A percentile compares a stretch with the other conserved stretches of the same genome.
phyloP scores from a whole-genome alignment of 2,797 vertebrate species.

The Sebastes steindachneri region DNA sequence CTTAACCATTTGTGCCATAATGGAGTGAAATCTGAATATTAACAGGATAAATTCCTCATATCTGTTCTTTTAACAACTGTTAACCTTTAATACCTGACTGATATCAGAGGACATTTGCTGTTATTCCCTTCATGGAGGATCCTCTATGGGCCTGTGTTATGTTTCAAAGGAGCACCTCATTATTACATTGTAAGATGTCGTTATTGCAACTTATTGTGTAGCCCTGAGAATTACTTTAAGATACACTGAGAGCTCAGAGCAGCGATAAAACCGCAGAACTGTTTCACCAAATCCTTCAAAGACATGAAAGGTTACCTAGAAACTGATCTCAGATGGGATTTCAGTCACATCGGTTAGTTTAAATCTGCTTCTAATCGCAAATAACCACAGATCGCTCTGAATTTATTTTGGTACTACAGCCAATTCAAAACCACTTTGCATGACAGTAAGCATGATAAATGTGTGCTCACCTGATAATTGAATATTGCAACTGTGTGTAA shows the following conservation, averaged over 20 bases:
- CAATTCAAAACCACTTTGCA: slow-evolving; percentile 1
- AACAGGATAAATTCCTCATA: background rate
- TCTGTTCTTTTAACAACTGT: background rate
- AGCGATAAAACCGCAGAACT: background rate
- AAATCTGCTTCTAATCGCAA: background rate
- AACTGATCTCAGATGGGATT: background rate
- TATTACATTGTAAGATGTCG: background rate
- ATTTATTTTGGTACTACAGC: background rate
- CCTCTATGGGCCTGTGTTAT: background rate
- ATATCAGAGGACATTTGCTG: background rate
- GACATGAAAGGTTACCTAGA: background rate
- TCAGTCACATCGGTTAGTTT: background rate
- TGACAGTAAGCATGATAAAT: background rate
- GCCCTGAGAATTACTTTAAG: background rate
- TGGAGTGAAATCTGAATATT: background rate
- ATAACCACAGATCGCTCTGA: background rate
- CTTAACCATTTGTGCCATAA: background rate
- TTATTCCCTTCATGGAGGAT: background rate
- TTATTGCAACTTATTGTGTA: background rate
- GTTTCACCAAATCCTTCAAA: background rate
- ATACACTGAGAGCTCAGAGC: background rate
- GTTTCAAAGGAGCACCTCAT: background rate
- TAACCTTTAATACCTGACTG: background rate
- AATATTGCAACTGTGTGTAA: background rate
- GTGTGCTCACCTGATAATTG: background rate